Evolutionary conservation across 2,113 vertebrate species (phyloP).

Genomic region (Chloebia gouldiae): DNA sequence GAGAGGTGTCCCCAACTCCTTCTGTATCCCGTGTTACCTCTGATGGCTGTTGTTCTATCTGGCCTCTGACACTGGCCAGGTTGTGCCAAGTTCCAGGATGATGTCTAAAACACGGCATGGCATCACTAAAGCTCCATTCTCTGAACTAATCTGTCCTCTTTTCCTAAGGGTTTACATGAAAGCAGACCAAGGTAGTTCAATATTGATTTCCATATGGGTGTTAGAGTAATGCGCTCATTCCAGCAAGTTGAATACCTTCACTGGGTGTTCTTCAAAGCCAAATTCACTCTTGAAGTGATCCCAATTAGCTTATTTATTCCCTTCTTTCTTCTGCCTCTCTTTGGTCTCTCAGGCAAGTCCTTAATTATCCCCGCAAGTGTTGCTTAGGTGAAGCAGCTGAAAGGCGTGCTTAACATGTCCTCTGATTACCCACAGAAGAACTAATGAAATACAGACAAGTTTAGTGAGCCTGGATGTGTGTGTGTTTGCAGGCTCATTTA

Average conservation of each 20-base stretch:
- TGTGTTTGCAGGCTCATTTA: neutral
- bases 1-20: neutral
- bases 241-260: constrained; percentile 21
- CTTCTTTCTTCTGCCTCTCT: neutral
- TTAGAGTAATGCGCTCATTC: neutral
- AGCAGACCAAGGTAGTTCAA: neutral
- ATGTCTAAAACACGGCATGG: neutral
- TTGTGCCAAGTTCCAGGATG: neutral
- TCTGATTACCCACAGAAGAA: neutral
- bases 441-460: constrained; percentile 21
- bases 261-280: constrained; percentile 55
- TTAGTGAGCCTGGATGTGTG: neutral
- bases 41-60: neutral
- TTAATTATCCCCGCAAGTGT: constrained; percentile 32
- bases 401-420: constrained; percentile 10
- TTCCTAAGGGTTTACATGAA: constrained; percentile 6
- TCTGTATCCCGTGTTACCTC: neutral
- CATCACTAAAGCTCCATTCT: neutral
- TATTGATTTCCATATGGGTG: neutral
- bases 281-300: constrained; percentile 14
- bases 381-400: constrained; percentile 23
- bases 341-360: neutral
- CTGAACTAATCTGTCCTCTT: neutral
- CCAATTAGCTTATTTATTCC: neutral
- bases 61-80: neutral